Conservation (phyloP, 1,140 invertebrate genomes). For the Lamellibrachia luymesi region DNA sequence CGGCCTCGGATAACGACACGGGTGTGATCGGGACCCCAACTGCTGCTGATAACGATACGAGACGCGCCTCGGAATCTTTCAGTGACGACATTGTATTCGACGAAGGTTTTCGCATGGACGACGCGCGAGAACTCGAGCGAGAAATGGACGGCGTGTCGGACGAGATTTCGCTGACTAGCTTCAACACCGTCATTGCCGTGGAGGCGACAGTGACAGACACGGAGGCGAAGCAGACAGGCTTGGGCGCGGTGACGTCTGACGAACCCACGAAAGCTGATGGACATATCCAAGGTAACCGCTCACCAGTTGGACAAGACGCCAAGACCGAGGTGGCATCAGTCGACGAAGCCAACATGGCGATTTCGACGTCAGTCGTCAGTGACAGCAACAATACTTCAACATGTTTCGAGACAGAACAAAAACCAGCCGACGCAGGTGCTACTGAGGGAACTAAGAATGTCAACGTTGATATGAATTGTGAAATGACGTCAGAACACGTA, state of each 20-base stretch:
- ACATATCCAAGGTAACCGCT: background rate
- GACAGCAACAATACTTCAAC: background rate
- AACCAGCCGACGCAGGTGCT: background rate
- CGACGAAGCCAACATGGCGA: background rate
- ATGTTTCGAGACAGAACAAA: background rate
- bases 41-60: background rate
- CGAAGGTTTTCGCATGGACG: background rate
- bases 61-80: background rate
- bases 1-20: background rate
- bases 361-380: background rate
- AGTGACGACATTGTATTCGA: background rate
- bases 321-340: background rate
- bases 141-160: background rate
- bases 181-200: background rate
- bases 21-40: background rate
- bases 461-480: background rate
- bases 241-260: background rate
- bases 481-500: background rate
- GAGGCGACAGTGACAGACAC: background rate
- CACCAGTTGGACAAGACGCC: background rate
- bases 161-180: background rate
- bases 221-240: background rate
- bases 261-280: background rate
- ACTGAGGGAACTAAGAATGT: background rate
- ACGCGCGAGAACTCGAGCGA: background rate